Percentiles rank a stretch among this genome's conserved stretches.
phyloP scores from a whole-genome alignment of 2,113 vertebrate genomes.

The Centrocercus urophasianus region DNA sequence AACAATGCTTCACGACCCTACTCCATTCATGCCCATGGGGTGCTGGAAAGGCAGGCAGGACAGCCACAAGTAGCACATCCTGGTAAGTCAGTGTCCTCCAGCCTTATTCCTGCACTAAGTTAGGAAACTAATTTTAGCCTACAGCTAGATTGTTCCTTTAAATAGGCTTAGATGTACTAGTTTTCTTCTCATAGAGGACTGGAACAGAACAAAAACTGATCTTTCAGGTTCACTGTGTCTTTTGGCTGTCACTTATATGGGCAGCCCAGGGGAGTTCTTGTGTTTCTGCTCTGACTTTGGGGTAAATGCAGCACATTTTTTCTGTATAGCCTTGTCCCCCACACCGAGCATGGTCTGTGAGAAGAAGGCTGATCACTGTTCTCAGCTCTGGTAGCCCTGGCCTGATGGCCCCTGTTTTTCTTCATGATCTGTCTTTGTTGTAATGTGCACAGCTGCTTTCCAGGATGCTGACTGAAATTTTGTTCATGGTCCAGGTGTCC shows the following conservation, averaged over 20 bases:
- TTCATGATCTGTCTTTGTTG: neutral
- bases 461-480: neutral
- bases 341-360: accelerated
- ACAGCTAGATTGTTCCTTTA: neutral
- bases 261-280: neutral
- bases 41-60: conserved; percentile 63
- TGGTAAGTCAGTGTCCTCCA: conserved; percentile 62
- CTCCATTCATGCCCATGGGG: conserved; percentile 79
- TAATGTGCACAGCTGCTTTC: neutral
- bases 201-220: neutral
- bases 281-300: neutral
- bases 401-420: neutral
- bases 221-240: neutral
- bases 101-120: accelerated
- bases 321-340: neutral
- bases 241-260: neutral
- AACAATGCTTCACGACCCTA: conserved; percentile 79
- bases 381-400: neutral
- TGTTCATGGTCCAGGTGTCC: neutral
- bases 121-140: neutral
- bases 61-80: conserved; percentile 60
- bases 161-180: neutral
- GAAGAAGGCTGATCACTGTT: neutral
- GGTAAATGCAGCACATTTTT: neutral
- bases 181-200: neutral